Conservation (phyloP, 2,888 invertebrate genomes). For the Chromoteleia sp. region DNA sequence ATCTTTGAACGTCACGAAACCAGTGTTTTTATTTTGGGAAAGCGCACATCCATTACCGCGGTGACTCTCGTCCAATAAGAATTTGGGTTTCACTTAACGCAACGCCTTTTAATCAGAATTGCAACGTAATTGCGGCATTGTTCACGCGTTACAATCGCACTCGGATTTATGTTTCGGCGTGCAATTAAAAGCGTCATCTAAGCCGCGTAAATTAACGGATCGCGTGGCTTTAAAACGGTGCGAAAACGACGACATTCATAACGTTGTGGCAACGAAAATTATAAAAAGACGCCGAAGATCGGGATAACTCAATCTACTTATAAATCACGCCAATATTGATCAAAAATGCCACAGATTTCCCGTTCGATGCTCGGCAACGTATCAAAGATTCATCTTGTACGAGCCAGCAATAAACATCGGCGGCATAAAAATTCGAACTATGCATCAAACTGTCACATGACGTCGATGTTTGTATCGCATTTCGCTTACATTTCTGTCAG, state of each 20-base stretch:
- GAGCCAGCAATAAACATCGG: constrained; percentile 73
- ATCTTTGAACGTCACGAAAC: constrained; percentile 31
- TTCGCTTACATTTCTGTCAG: constrained; percentile 70
- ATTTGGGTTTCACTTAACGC: constrained; percentile 36
- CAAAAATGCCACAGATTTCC: constrained; percentile 53
- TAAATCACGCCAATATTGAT: constrained; percentile 72
- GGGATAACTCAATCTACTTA: constrained; percentile 75
- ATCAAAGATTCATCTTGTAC: constrained; percentile 73
- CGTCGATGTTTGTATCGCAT: constrained; percentile 73
- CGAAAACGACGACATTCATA: constrained; percentile 16
- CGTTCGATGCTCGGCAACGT: constrained; percentile 36
- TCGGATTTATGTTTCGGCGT: constrained; percentile 30
- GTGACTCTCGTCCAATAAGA: constrained; percentile 35
- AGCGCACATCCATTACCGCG: constrained; percentile 18
- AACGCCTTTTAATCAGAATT: constrained; percentile 47
- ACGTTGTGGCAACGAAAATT: constrained; percentile 20
- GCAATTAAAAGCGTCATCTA: constrained; percentile 47
- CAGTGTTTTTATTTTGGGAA: constrained; percentile 12
- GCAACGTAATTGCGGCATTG: constrained; percentile 46
- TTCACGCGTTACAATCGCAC: constrained; percentile 27
- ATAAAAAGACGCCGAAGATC: constrained; percentile 15
- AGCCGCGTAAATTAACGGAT: constrained; percentile 40
- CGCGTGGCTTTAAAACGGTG: neutral
- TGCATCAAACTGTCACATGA: constrained; percentile 75
- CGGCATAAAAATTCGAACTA: constrained; percentile 74